These are phyloP conservation scores for Tenthredo scrophulariae DNA, from an alignment of 2,888 invertebrate species.

Conservation along the genomic window DNA sequence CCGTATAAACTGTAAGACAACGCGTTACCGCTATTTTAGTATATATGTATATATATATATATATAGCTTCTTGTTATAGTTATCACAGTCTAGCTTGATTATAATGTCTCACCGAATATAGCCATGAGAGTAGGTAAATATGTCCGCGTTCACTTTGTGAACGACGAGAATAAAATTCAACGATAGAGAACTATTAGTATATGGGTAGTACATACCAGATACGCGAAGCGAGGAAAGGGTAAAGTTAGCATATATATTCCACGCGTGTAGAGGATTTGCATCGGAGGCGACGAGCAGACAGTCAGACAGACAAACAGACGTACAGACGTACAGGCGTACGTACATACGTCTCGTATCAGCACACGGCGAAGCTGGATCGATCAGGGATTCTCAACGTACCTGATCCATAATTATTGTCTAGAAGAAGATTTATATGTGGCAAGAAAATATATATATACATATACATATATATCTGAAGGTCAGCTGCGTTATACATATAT, in stretches of 20 bases:
- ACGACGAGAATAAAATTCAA: not conserved
- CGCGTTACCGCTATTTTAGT: not conserved
- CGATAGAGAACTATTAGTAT: not conserved
- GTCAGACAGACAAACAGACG: conserved; percentile 36
- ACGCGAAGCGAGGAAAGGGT: not conserved
- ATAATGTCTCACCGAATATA: not conserved
- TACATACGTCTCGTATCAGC: conserved; percentile 28
- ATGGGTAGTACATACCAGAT: not conserved
- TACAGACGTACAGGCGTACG: not conserved
- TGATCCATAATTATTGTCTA: not conserved
- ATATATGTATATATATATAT: not conserved
- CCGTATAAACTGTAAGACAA: conserved; percentile 4
- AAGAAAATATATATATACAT: not conserved
- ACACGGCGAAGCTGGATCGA: conserved; percentile 39
- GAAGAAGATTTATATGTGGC: not conserved
- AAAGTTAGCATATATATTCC: conserved; percentile 25
- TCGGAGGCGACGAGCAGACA: conserved; percentile 46
- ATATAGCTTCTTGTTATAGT: not conserved
- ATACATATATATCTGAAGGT: too few species aligned
- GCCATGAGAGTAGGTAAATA: not conserved
- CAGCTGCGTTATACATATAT: not conserved
- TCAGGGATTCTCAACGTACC: conserved; percentile 45
- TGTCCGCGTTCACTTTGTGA: not conserved
- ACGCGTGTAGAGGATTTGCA: conserved; percentile 49
- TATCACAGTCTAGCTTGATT: not conserved